Base-by-base conservation (phyloP, 2,888 invertebrate genomes). In the Melanostoma mellinum region DNA sequence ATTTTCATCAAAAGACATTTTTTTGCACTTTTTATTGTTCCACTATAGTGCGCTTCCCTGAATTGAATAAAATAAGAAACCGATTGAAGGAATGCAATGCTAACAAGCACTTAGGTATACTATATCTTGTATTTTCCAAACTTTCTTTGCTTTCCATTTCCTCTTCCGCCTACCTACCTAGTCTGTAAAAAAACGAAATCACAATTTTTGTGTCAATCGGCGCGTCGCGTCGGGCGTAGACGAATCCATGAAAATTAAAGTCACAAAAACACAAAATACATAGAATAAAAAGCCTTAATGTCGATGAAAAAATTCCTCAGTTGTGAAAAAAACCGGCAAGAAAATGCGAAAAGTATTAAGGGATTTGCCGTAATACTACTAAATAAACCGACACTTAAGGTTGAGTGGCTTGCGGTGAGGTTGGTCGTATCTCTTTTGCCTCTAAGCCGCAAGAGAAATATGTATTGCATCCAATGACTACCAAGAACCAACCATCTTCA, bases 311-410 rank as follows among this genome's bases (percentile, higher is more conserved):
- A 67, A 75, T 84, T 38, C 71, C 75, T 58, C 58, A 71, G 71
- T 65, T 61, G 52, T 56, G 35, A 50, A 20, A 56, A 55, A 44
- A 65, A 72, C 36, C 4, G 9, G 52, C 53, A 10, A 48, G 32
- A 33, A 20, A 46, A 44, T 20, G 6, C 33, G n/a, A 79, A 68
- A 73, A 35, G 33, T 55, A 74, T 75, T 61, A 84, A 71, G 46
- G 79, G 84, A 84, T 79, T 75, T 84, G 55, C 79, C 55, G 74
- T 84, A 79, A 84, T 79, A 71, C 84, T 75, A 79, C 84, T 84
- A 84, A 84, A 84, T 84, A 84, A 79, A 84, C 79, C 79, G 74
- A 84, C 84, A 84, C 84, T 79, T 84, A 75, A 79, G 82, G 79
- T 84, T 75, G 84, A 84, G 84, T 84, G 84, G 84, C 84, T 79